phyloP scores from a whole-genome alignment of 2,797 vertebrate genomes.

The Hypotaenidia okinawae region DNA sequence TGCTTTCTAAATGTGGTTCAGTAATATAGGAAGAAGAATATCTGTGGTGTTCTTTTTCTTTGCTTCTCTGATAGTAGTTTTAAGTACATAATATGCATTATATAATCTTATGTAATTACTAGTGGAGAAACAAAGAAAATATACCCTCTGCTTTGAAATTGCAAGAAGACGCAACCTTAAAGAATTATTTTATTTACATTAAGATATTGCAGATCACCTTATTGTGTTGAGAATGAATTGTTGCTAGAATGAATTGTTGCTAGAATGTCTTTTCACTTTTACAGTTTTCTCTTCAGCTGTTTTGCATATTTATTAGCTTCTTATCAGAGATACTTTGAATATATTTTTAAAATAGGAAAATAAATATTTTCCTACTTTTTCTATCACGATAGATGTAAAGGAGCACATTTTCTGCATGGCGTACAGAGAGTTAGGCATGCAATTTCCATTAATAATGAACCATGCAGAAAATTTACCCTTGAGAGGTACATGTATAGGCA shows the following conservation, averaged over 20 bases:
- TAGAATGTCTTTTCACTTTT: background rate
- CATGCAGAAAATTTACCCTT: background rate
- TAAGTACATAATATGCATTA: background rate
- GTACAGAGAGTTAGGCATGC: background rate
- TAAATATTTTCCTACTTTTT: constrained; percentile 43
- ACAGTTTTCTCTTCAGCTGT: constrained; percentile 7
- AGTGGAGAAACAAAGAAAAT: background rate
- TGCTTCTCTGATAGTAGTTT: background rate
- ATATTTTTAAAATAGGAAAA: constrained; percentile 39
- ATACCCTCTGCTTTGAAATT: background rate
- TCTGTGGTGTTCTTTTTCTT: background rate
- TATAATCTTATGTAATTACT: background rate
- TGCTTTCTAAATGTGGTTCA: background rate
- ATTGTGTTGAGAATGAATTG: background rate
- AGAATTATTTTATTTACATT: constrained; percentile 30
- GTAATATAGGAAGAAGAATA: background rate
- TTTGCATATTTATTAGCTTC: constrained; percentile 57
- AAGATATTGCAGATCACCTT: background rate
- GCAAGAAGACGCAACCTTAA: background rate
- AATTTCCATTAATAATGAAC: constrained; percentile 48
- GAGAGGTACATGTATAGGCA: background rate
- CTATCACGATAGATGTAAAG: background rate
- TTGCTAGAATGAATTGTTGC: constrained; percentile 1
- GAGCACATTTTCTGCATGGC: constrained; percentile 23
- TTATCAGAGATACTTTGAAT: constrained; percentile 27